phyloP scores from a whole-genome alignment of 30 jellyfish, hydroid and myxozoan genomes.

The Aurelia aurita region DNA sequence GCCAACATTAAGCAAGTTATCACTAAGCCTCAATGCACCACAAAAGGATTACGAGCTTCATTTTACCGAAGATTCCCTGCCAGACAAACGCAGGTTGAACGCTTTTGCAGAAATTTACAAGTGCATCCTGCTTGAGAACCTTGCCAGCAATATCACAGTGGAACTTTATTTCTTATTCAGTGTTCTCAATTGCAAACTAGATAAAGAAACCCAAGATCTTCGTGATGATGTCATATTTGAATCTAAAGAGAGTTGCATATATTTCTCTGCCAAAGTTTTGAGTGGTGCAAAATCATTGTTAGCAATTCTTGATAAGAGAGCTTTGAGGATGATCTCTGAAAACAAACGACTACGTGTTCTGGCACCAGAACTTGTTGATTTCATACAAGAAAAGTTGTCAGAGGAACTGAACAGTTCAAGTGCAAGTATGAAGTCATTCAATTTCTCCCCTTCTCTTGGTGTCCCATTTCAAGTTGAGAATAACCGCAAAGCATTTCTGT shows the following conservation, averaged over 20 bases:
- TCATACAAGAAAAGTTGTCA: not conserved
- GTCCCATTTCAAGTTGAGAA: conserved; percentile 87
- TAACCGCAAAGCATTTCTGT: conserved; percentile 67
- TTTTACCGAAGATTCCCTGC: conserved; percentile 10
- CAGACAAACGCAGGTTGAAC: conserved; percentile 28
- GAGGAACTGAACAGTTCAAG: conserved; percentile 15
- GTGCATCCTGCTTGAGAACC: conserved; percentile 59
- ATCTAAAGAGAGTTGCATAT: conserved; percentile 61
- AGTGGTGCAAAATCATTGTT: conserved; percentile 16
- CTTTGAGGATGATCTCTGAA: conserved; percentile 66
- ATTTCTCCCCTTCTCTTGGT: conserved; percentile 73
- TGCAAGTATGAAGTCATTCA: not conserved
- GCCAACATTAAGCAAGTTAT: too few relatives aligned
- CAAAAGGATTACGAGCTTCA: not conserved
- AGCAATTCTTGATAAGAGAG: conserved; percentile 48
- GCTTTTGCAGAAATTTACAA: conserved; percentile 60
- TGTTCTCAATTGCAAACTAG: conserved; percentile 41
- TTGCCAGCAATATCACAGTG: conserved; percentile 51
- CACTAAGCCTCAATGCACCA: not conserved
- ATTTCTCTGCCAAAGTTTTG: conserved; percentile 74
- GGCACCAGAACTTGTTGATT: conserved; percentile 45
- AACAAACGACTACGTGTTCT: conserved; percentile 58
- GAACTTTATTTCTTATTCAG: conserved; percentile 75
- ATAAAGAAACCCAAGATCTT: not conserved
- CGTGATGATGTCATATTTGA: conserved; percentile 60